These are phyloP conservation scores for Sula dactylatra DNA, from an alignment of 2,113 vertebrate species.

Conservation along the genomic window DNA sequence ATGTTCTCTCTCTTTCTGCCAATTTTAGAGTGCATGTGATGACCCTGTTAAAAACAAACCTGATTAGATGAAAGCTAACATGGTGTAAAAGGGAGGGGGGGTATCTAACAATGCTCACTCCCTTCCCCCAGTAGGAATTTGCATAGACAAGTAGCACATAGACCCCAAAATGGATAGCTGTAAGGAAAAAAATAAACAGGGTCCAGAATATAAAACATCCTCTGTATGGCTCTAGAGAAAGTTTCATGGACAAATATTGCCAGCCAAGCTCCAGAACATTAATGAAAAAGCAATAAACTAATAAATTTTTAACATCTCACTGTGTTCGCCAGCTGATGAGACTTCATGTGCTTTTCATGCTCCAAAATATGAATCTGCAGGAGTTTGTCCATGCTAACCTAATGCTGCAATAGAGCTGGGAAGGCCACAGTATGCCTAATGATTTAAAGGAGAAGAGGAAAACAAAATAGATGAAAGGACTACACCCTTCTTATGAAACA, in stretches of 20 bases:
- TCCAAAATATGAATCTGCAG: background rate
- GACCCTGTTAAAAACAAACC: constrained; percentile 21
- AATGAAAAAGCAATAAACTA: background rate
- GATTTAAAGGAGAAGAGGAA: background rate
- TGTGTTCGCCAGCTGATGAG: background rate
- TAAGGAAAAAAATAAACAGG: background rate
- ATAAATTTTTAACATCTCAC: background rate
- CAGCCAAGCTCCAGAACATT: background rate
- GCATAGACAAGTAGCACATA: background rate
- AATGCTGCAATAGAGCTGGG: background rate
- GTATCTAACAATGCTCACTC: background rate
- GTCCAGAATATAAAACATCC: background rate
- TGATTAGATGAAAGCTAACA: constrained; percentile 14
- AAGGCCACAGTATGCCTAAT: background rate
- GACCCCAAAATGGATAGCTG: background rate
- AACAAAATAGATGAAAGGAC: background rate
- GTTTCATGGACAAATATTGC: background rate
- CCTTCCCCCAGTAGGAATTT: background rate
- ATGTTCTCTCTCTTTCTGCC: constrained; percentile 22
- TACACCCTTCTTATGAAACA: background rate
- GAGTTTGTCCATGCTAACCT: background rate
- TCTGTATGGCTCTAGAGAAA: background rate
- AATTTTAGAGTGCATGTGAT: constrained; percentile 35
- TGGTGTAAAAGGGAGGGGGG: background rate
- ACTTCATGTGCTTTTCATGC: background rate